Conservation (phyloP, 2,888 invertebrate genomes). For the Leucophora obtusa region DNA sequence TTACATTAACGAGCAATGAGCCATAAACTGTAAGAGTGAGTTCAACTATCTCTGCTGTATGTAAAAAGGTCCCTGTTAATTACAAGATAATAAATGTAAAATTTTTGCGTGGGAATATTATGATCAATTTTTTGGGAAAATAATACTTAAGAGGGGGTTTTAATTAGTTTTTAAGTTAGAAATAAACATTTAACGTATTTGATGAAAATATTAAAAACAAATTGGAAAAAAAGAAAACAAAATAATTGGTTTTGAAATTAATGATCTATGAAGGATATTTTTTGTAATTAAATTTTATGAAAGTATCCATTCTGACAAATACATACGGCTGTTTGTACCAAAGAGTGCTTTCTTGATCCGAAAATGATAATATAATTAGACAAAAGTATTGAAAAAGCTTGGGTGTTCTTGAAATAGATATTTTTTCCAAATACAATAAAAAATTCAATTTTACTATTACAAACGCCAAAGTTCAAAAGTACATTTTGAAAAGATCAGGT, state of each 20-base stretch:
- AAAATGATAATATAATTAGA: too few relatives aligned
- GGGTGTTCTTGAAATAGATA: too few relatives aligned
- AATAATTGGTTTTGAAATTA: not conserved
- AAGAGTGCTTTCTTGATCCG: too few relatives aligned
- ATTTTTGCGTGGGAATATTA: conserved; percentile 4
- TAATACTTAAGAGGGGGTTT: not conserved
- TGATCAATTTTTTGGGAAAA: not conserved
- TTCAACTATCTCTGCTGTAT: not conserved
- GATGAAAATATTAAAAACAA: not conserved
- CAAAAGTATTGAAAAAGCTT: too few relatives aligned
- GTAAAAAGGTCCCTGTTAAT: conserved; percentile 1
- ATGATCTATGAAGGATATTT: not conserved
- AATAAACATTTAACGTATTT: not conserved
- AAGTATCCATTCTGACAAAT: too few relatives aligned
- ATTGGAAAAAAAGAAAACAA: not conserved
- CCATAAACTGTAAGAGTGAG: not conserved
- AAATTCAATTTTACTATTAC: too few relatives aligned
- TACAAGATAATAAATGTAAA: not conserved
- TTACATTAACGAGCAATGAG: not conserved
- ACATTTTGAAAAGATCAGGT: too few relatives aligned
- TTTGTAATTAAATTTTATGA: not conserved
- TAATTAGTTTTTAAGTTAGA: not conserved
- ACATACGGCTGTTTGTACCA: too few relatives aligned
- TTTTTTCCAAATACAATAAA: too few relatives aligned
- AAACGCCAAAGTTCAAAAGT: too few relatives aligned